Evolutionary conservation across 2,113 vertebrate genomes (phyloP).

Genomic region (Typhlomys cinereus): DNA sequence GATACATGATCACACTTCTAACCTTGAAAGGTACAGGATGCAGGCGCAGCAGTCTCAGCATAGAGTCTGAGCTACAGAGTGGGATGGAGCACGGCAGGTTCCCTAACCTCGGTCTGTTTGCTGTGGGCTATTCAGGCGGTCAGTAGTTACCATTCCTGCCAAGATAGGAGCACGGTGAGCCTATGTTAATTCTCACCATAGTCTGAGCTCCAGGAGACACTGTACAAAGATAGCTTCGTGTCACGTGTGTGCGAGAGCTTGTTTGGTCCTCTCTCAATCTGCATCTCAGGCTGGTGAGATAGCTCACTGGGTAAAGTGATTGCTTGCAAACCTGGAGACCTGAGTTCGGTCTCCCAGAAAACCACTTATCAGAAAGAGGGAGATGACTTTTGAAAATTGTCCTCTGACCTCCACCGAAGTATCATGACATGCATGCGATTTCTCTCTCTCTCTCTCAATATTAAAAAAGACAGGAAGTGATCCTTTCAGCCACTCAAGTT

Average conservation of each 20-base stretch:
- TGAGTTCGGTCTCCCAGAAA: no score
- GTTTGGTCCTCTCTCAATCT: background rate
- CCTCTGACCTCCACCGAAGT: no score
- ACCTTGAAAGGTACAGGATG: background rate
- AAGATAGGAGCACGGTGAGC: background rate
- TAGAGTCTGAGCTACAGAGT: background rate
- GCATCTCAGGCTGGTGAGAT: no score
- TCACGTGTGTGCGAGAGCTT: background rate
- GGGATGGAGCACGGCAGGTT: background rate
- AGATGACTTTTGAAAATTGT: no score
- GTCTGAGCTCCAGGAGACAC: background rate
- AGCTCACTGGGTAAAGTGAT: no score
- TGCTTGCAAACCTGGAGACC: no score
- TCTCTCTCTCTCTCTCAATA: no score
- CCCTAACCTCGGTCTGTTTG: background rate
- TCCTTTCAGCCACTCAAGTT: background rate
- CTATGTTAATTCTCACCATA: background rate
- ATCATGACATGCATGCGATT: no score
- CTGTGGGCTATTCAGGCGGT: background rate
- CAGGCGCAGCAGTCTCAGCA: background rate
- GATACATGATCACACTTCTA: background rate
- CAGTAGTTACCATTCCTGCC: background rate
- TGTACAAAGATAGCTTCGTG: background rate
- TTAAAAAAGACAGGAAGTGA: no score
- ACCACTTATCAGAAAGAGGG: no score